Percentiles rank a stretch among this genome's conserved stretches.
phyloP scores from a whole-genome alignment of 2,888 invertebrate species.

The Copidosoma aretas region DNA sequence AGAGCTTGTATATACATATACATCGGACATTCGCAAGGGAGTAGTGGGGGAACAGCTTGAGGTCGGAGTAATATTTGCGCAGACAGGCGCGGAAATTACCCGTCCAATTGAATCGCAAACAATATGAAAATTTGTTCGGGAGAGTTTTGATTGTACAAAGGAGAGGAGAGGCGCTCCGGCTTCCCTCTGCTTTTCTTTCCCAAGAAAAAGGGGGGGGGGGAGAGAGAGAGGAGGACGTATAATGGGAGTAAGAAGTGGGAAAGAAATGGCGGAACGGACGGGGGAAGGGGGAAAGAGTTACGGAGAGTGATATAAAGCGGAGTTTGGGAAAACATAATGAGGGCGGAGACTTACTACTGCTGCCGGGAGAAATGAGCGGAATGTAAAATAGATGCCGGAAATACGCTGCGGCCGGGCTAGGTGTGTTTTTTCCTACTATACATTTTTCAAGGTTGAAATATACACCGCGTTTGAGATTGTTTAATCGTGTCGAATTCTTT shows the following conservation, averaged over 20 bases:
- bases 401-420: too few relatives aligned
- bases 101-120: conserved; percentile 62
- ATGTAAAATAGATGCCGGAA: neutral
- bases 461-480: too few relatives aligned
- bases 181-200: conserved; percentile 7
- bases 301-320: conserved; percentile 52
- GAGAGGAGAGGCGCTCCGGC: conserved; percentile 35
- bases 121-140: conserved; percentile 62
- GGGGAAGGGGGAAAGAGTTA: neutral
- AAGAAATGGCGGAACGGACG: neutral
- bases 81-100: conserved; percentile 59
- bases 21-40: neutral
- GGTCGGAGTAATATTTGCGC: conserved; percentile 53
- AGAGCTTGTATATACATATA: neutral
- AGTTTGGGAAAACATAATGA: conserved; percentile 49
- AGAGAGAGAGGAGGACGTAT: conserved; percentile 34
- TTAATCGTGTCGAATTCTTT: too few relatives aligned
- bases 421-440: too few relatives aligned
- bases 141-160: conserved; percentile 62
- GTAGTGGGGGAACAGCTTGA: neutral
- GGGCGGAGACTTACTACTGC: neutral
- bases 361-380: neutral
- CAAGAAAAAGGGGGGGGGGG: conserved; percentile 35
- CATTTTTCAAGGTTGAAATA: too few relatives aligned
- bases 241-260: conserved; percentile 20